A percentile compares a stretch with the other conserved stretches of the same genome.
phyloP scores from a whole-genome alignment of 2,797 vertebrate genomes.

The Cyclura pinguis region DNA sequence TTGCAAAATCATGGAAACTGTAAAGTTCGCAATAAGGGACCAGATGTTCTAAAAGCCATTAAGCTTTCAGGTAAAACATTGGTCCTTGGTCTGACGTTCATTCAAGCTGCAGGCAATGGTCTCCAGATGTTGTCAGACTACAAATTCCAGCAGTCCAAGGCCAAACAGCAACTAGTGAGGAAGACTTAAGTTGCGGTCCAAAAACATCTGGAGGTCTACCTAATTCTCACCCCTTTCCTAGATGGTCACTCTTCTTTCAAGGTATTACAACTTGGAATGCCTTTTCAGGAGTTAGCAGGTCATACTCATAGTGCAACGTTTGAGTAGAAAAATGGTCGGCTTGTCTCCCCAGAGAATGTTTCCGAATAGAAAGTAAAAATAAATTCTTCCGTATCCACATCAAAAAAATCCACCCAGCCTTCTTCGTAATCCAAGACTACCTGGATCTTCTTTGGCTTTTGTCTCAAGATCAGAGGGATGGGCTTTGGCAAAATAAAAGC shows the following conservation, averaged over 20 bases:
- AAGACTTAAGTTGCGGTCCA: too few species aligned
- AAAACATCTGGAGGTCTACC: too few species aligned
- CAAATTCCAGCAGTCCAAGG: too few species aligned
- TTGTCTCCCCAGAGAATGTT: background rate
- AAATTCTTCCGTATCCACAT: background rate
- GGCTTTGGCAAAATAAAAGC: constrained; percentile 6
- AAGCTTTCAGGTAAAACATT: background rate
- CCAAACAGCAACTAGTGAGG: too few species aligned
- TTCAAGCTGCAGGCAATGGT: background rate
- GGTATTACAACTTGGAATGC: too few species aligned
- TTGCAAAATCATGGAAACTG: background rate
- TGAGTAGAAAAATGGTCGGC: background rate
- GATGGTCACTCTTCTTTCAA: background rate
- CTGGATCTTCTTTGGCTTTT: background rate
- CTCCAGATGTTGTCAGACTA: too few species aligned
- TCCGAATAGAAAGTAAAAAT: background rate
- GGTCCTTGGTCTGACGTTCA: background rate
- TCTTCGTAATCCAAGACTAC: constrained; percentile 10
- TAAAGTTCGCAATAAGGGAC: background rate
- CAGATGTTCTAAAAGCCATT: background rate
- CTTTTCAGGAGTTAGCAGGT: background rate
- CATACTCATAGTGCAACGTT: background rate
- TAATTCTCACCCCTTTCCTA: too few species aligned
- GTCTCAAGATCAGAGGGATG: background rate
- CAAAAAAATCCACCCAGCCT: background rate